Evolutionary conservation across 2,888 invertebrate species (phyloP).

Genomic region (Acheta domesticus): DNA sequence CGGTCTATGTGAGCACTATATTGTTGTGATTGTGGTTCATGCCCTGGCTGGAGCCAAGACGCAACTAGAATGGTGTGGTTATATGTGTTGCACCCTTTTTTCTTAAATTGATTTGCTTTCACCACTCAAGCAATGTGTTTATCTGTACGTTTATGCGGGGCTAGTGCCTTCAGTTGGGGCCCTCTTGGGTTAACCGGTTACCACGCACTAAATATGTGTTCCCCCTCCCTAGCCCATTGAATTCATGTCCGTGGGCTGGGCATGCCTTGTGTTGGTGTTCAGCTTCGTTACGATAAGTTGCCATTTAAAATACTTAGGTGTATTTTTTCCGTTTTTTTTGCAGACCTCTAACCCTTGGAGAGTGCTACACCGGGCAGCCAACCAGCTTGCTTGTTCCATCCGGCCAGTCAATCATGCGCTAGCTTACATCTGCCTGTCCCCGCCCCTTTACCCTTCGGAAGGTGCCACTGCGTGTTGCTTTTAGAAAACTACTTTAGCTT

Average conservation of each 20-base stretch:
- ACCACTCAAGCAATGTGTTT: background rate
- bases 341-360: conserved; percentile 40
- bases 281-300: conserved; percentile 2
- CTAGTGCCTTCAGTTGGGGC: background rate
- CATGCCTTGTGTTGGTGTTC: background rate
- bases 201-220: background rate
- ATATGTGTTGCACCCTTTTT: conserved; percentile 18
- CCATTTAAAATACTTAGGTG: conserved; percentile 7
- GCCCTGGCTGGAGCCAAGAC: background rate
- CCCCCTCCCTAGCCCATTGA: too few relatives aligned
- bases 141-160: conserved; percentile 4
- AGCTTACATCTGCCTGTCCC: conserved; percentile 37
- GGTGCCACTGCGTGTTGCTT: conserved; percentile 35
- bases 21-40: too few relatives aligned
- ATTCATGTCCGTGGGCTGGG: background rate
- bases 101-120: background rate
- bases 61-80: conserved; percentile 7
- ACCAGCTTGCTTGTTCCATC: conserved; percentile 51
- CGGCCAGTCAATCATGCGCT: conserved; percentile 39
- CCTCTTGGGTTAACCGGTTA: background rate
- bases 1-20: too few relatives aligned
- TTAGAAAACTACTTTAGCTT: conserved; percentile 30
- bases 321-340: conserved; percentile 38
- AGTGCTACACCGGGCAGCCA: conserved; percentile 41
- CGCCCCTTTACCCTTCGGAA: conserved; percentile 35